Base-by-base conservation (phyloP, 1,140 invertebrate species). In the Conopomorpha cramerella region DNA sequence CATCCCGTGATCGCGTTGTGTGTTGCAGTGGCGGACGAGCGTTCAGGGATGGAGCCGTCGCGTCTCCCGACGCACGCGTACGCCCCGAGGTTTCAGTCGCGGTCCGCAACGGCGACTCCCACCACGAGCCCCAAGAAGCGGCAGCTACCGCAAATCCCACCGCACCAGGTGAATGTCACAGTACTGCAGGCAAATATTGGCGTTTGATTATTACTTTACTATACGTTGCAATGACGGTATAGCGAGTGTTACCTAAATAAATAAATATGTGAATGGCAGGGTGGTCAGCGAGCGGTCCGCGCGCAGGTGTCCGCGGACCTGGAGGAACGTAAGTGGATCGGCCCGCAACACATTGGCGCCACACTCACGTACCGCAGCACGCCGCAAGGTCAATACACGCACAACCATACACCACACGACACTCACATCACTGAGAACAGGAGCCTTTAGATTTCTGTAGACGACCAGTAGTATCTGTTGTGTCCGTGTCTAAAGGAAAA, bases 101-200 rank as follows among this genome's bases (percentile, higher is more conserved):
- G 90, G 25, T 95, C 92, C 28, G 90, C 91, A 23, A 95, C 91
- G 18, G 91, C 90, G 17, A 95, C 93, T n/a, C 93, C 93, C 30
- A 93, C 92, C 16, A 93, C 92, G 26, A 96, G 93, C 19, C 93
- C 94, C 16, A 96, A 96, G 78, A 97, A 96, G 78, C 82, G 95
- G 41, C 94, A 97, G 79, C 83, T 98, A 46, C 95, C 95, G 45
- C 91, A 93, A 76, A 93, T 96, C 56, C 92, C 19, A 10, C 90
- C 55, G 12, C 65, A 74, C 36, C 66, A 70, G 61, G 66, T 71
- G 55, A 16, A 7, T 23, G 38, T 26, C 13, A 15, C 4, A 4
- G n/a, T n/a, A n/a, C n/a, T n/a, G n/a, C n/a, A n/a, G n/a, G n/a
- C n/a, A n/a, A n/a, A n/a, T n/a, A n/a, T n/a, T n/a, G n/a, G n/a